Evolutionary conservation across 1,140 invertebrate species (phyloP).

Genomic region (Eurosta solidaginis): DNA sequence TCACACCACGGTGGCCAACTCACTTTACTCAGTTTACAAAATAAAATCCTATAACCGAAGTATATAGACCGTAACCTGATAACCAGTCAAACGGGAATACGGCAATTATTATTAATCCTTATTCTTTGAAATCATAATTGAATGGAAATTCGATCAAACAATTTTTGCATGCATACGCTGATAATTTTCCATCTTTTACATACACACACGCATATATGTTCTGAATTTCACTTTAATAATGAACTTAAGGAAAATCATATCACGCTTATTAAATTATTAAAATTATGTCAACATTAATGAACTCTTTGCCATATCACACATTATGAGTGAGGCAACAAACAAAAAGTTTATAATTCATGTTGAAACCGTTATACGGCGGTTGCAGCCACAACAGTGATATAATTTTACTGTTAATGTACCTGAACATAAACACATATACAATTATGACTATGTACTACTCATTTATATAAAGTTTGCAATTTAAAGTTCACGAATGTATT

Average conservation of each 20-base stretch:
- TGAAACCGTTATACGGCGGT: background rate
- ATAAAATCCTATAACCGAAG: too few species aligned
- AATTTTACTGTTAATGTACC: background rate
- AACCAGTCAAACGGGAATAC: too few species aligned
- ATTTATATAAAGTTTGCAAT: background rate
- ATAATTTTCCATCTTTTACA: background rate
- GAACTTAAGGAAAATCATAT: background rate
- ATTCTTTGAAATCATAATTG: too few species aligned
- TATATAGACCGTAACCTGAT: too few species aligned
- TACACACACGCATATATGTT: background rate
- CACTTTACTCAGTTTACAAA: too few species aligned
- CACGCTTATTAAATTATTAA: constrained; percentile 11
- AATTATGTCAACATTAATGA: constrained; percentile 1
- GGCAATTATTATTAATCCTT: too few species aligned
- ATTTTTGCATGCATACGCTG: background rate
- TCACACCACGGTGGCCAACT: too few species aligned
- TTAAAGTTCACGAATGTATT: background rate
- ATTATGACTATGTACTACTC: background rate
- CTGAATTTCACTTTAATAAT: background rate
- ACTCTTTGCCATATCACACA: background rate
- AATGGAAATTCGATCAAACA: too few species aligned
- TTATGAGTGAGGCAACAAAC: background rate
- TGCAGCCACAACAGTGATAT: background rate
- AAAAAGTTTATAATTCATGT: background rate
- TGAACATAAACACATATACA: background rate